phyloP scores from a whole-genome alignment of 2,113 vertebrate genomes.

The Melozone crissalis region DNA sequence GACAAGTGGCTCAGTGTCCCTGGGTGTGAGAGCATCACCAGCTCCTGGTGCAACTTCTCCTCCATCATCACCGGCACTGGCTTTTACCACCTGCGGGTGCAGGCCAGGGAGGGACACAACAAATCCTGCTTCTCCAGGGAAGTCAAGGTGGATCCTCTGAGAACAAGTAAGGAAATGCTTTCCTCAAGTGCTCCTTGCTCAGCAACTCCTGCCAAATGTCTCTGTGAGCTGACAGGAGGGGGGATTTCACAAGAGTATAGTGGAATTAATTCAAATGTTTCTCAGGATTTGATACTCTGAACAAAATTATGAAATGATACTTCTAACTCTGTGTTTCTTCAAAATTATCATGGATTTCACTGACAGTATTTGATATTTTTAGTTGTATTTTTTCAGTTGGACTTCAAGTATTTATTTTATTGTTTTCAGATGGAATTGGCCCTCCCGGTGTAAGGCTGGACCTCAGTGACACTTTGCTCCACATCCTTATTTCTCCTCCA shows the following conservation, averaged over 20 bases:
- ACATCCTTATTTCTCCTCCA: constrained; percentile 19
- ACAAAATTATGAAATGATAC: neutral
- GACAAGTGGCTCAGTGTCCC: constrained; percentile 38
- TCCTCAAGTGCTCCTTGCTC: neutral
- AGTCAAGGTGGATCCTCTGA: neutral
- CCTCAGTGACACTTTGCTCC: constrained; percentile 7
- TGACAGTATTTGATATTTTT: neutral
- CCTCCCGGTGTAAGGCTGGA: constrained; percentile 57
- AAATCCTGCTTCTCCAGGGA: constrained; percentile 65
- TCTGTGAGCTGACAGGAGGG: neutral
- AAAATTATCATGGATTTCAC: neutral
- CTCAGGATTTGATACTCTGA: neutral
- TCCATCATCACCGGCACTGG: neutral
- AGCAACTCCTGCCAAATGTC: neutral
- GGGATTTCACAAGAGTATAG: neutral
- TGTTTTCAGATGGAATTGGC: constrained; percentile 40
- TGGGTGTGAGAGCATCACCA: constrained; percentile 28
- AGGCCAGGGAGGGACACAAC: constrained; percentile 10
- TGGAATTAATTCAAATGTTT: neutral
- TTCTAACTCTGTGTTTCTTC: neutral
- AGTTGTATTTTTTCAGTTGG: too few species aligned
- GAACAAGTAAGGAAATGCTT: constrained; percentile 38
- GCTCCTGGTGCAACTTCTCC: constrained; percentile 49
- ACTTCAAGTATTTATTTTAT: neutral
- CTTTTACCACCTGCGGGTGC: constrained; percentile 47